Percentiles rank a stretch among this genome's conserved stretches.
Conservation (phyloP, 2,888 invertebrate genomes). For the Disparrhopalites patrizii region DNA sequence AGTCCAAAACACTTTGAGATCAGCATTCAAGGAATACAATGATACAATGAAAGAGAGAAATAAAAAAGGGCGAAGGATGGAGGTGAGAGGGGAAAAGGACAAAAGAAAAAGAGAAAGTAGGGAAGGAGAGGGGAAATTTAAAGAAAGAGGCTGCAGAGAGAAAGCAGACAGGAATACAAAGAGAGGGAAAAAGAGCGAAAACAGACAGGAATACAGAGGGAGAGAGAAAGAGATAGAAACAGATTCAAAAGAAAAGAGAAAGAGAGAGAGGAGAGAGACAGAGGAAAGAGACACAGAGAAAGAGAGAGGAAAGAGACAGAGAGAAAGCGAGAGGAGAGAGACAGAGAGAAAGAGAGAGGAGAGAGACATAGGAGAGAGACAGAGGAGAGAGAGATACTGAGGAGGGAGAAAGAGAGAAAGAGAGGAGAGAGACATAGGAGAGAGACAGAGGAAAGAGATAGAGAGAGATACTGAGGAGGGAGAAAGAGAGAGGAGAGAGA, state of each 20-base stretch:
- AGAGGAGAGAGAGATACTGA: neutral
- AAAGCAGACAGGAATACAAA: too few species aligned
- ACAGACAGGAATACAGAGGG: too few species aligned
- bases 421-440: constrained; percentile 7
- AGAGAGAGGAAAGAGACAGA: neutral
- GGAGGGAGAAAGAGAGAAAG: neutral
- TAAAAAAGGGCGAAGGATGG: too few species aligned
- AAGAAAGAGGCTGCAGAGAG: too few species aligned
- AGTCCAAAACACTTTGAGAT: too few species aligned
- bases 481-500: neutral
- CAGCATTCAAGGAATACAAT: too few species aligned
- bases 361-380: neutral
- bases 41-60: too few species aligned
- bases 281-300: neutral
- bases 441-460: neutral
- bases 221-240: too few species aligned
- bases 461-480: neutral
- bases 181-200: too few species aligned
- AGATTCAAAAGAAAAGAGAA: neutral
- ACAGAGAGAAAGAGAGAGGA: neutral
- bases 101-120: too few species aligned
- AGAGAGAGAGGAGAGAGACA: neutral
- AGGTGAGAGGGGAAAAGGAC: too few species aligned
- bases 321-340: neutral
- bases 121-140: too few species aligned